Base-by-base conservation (phyloP, 2,797 vertebrate genomes). In the Rousettus madagascariensis region DNA sequence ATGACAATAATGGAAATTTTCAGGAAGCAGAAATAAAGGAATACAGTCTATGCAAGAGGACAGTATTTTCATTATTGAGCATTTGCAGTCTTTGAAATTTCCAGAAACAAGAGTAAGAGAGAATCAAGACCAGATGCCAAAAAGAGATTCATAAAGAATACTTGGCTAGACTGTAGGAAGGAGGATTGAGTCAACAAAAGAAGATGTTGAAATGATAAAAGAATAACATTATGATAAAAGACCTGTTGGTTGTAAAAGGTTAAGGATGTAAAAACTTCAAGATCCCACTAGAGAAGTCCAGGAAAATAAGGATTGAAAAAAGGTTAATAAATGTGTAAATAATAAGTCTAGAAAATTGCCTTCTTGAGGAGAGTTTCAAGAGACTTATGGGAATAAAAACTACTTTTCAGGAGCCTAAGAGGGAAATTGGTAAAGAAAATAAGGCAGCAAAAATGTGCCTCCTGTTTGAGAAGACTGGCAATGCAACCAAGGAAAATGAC, bases 1-100 rank as follows among this genome's bases (percentile, higher is more conserved):
- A 71, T 28, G 59, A 41, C 4, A 77, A 17, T 26, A 49, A 46
- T 36, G 17, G 22, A 80, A 79, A 89, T 71, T 91, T 84, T 33
- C 24, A 71, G 16, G 49, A 94, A 89, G 46, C 46, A 80, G 55
- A 93, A 91, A 94, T 77, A n/a, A 68, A 96, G 4, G 28, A 87
- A 38, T 30, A 2, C 28, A 59, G 3, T 46, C 28, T 30, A 59
- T 30, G 2, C 12, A 43, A 80, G 61, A 59, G 4, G 19, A 61
- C 36, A 74, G 6, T 71, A 59, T 46, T 82, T 1, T 91, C 9
- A 87, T 49, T 36, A 74, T 6, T 74, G 43, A 95, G 5, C 22
- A 1, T 49, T 87, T 80, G 51, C 89, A 88, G 43, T 53, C 46
- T 72, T 79, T 96, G 63, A 49, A 72, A 66, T 38, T 89, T 75